phyloP scores from a whole-genome alignment of 2,113 vertebrate species.

The Tachysurus vachellii region DNA sequence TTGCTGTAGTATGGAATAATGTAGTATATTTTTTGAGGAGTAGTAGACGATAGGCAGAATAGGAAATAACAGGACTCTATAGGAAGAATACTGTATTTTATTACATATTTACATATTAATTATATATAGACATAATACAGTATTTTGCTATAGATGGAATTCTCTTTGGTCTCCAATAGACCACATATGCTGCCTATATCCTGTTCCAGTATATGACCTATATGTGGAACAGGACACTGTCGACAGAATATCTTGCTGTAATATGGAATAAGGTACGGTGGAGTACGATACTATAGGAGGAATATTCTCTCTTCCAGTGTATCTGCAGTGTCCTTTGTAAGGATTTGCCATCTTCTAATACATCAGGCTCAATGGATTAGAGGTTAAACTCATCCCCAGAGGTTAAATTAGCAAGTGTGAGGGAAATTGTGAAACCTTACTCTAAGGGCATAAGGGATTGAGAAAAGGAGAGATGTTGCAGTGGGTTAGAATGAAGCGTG shows the following conservation, averaged over 20 bases:
- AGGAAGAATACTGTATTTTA: background rate
- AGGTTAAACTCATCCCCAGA: background rate
- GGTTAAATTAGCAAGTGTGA: slow-evolving; percentile 6
- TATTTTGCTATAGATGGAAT: background rate
- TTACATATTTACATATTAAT: too few relatives aligned
- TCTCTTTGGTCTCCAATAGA: too few relatives aligned
- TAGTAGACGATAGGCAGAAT: too few relatives aligned
- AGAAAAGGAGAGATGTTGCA: background rate
- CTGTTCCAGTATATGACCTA: too few relatives aligned
- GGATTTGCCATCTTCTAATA: background rate
- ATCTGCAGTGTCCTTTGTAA: background rate
- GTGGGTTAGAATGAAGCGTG: background rate
- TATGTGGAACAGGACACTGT: background rate
- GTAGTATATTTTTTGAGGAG: background rate
- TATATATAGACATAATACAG: background rate
- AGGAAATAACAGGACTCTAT: too few relatives aligned
- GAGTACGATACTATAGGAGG: background rate
- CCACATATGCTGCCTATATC: too few relatives aligned
- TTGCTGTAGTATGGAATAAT: background rate
- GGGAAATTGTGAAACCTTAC: background rate
- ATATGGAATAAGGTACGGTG: background rate
- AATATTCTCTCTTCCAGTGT: background rate
- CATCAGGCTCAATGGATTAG: background rate
- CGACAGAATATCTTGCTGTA: background rate
- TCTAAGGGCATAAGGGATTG: background rate